A percentile compares a stretch with the other conserved stretches of the same genome.
Conservation (phyloP, 2,113 vertebrate species). For the Rhinogobius similis region DNA sequence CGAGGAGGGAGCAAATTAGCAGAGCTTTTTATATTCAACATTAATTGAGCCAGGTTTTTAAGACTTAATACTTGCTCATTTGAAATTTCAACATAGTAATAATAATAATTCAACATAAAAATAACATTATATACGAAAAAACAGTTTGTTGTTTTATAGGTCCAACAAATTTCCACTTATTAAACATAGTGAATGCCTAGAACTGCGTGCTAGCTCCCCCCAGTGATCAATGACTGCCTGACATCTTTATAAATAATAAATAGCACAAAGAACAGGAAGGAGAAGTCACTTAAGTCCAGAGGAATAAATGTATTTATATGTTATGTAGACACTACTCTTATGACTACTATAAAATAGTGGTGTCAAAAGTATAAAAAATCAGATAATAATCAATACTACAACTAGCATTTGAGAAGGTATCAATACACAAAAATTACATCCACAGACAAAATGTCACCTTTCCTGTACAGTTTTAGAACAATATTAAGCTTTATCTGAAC, state of each 20-base stretch:
- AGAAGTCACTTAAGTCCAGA: background rate
- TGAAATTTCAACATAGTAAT: background rate
- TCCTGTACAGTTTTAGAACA: no score
- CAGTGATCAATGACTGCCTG: slow-evolving; percentile 59
- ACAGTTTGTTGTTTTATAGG: background rate
- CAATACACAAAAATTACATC: no score
- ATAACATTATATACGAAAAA: slow-evolving; percentile 8
- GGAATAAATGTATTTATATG: background rate
- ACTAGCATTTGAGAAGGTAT: no score
- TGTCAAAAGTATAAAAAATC: no score
- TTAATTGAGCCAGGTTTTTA: slow-evolving; percentile 21
- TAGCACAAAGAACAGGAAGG: background rate
- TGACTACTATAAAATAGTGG: no score
- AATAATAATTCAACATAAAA: background rate
- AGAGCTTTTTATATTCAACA: slow-evolving; percentile 9
- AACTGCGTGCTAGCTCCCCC: slow-evolving; percentile 67
- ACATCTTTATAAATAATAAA: slow-evolving; percentile 25
- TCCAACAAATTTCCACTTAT: slow-evolving; percentile 22
- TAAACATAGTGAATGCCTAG: slow-evolving; percentile 29
- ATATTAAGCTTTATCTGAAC: no score
- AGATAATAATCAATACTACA: no score
- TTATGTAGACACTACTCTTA: background rate
- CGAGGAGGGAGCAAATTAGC: slow-evolving; percentile 3
- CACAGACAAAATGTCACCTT: no score
- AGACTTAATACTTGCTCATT: slow-evolving; percentile 12